These are phyloP conservation scores for Calliscelio sp. DNA, from an alignment of 2,888 invertebrate genomes.

Conservation along the genomic window DNA sequence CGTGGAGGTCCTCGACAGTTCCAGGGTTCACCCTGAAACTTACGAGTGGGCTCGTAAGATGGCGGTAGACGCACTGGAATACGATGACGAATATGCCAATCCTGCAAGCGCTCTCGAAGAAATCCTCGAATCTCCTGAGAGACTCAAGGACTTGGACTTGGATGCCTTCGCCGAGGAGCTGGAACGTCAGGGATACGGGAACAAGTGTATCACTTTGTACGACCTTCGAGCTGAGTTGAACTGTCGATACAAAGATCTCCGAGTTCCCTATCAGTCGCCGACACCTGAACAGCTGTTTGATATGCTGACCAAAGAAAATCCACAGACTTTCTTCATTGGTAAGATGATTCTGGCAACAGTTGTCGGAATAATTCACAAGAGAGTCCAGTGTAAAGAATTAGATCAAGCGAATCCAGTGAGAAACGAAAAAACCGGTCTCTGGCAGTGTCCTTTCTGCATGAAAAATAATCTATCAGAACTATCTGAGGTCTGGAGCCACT, in stretches of 20 bases:
- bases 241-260: slow-evolving; percentile 95
- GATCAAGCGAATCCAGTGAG: slow-evolving; percentile 98
- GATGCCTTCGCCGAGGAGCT: slow-evolving; percentile 99
- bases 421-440: slow-evolving; percentile 97
- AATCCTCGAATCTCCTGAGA: slow-evolving; percentile 97
- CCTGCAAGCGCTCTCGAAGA: slow-evolving; percentile 99
- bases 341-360: slow-evolving; percentile 95
- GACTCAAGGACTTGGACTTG: slow-evolving; percentile 97
- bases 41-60: slow-evolving; percentile 99
- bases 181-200: slow-evolving; percentile 94
- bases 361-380: slow-evolving; percentile 93
- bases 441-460: slow-evolving; percentile 99
- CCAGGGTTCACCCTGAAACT: slow-evolving; percentile 99
- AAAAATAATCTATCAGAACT: slow-evolving; percentile 98
- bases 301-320: slow-evolving; percentile 98
- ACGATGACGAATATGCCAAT: slow-evolving; percentile 98
- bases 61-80: slow-evolving; percentile 99
- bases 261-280: slow-evolving; percentile 92
- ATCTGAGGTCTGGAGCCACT: slow-evolving; percentile 99
- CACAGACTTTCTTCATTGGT: slow-evolving; percentile 95
- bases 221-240: slow-evolving; percentile 98
- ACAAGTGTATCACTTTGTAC: slow-evolving; percentile 97
- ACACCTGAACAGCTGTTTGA: slow-evolving; percentile 96
- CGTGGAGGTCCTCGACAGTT: slow-evolving; percentile 98
- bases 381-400: slow-evolving; percentile 96